These are phyloP conservation scores for Tor tambroides DNA, from an alignment of 2,113 vertebrate species.

Conservation along the genomic window DNA sequence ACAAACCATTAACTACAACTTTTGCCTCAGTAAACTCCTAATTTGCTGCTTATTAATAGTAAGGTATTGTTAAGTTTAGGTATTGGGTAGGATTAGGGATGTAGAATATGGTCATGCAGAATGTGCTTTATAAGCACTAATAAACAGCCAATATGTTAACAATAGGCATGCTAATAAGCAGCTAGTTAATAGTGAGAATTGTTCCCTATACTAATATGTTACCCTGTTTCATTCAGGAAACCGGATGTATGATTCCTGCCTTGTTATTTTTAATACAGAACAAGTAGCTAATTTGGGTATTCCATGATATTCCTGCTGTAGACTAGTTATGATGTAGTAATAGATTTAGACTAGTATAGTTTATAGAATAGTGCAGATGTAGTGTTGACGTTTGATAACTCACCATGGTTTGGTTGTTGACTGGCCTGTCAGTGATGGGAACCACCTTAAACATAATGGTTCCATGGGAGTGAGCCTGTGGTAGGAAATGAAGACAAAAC, in stretches of 20 bases:
- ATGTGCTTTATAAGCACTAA: no score
- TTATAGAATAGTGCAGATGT: background rate
- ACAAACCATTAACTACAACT: no score
- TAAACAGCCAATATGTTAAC: no score
- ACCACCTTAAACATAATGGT: constrained; percentile 94
- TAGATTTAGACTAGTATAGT: background rate
- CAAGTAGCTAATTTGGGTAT: background rate
- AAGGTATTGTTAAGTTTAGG: no score
- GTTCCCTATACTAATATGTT: no score
- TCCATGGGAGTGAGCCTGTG: constrained; percentile 83
- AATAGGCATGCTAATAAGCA: no score
- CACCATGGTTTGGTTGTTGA: constrained; percentile 87
- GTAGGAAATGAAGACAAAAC: background rate
- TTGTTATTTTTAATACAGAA: background rate
- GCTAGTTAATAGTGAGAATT: no score
- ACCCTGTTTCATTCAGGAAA: background rate
- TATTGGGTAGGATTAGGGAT: no score
- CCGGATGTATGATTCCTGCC: background rate
- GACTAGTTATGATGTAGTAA: no score
- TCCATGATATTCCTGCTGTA: background rate
- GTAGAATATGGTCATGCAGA: no score
- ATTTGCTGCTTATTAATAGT: no score
- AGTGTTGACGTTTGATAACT: constrained; percentile 48
- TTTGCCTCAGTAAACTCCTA: no score
- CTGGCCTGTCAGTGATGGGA: constrained; percentile 85